Evolutionary conservation across 2,113 vertebrate genomes (phyloP).

Genomic region (Sitta europaea): DNA sequence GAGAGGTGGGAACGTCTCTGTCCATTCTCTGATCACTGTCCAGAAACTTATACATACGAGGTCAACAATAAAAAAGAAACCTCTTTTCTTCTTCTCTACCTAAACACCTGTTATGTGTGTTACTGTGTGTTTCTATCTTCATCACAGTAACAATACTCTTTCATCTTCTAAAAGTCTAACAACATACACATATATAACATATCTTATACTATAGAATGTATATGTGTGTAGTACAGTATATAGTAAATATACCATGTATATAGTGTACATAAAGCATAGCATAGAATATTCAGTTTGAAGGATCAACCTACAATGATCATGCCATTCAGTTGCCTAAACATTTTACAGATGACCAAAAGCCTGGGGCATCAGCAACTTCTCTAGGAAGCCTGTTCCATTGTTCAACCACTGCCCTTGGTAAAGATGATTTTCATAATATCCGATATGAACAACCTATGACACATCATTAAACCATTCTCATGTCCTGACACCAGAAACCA

Average conservation of each 20-base stretch:
- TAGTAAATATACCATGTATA: neutral
- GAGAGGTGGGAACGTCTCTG: too few relatives aligned
- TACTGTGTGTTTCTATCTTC: too few relatives aligned
- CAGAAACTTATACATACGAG: too few relatives aligned
- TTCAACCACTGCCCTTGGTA: neutral
- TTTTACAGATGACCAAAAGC: neutral
- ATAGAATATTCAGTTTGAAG: neutral
- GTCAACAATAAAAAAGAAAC: too few relatives aligned
- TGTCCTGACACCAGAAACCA: neutral
- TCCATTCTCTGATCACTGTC: too few relatives aligned
- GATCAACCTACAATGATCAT: rapidly evolving
- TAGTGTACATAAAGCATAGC: neutral
- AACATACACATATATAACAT: neutral
- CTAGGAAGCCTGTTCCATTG: neutral
- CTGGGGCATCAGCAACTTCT: rapidly evolving
- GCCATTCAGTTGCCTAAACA: neutral
- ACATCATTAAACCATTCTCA: neutral
- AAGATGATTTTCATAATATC: neutral
- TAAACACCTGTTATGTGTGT: too few relatives aligned
- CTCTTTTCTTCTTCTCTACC: too few relatives aligned
- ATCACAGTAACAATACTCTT: too few relatives aligned
- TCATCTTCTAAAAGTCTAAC: neutral
- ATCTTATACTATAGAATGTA: too few relatives aligned
- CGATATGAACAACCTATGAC: neutral
- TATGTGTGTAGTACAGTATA: neutral